phyloP scores from a whole-genome alignment of 2,797 vertebrate species.

The Phoeniculus purpureus region DNA sequence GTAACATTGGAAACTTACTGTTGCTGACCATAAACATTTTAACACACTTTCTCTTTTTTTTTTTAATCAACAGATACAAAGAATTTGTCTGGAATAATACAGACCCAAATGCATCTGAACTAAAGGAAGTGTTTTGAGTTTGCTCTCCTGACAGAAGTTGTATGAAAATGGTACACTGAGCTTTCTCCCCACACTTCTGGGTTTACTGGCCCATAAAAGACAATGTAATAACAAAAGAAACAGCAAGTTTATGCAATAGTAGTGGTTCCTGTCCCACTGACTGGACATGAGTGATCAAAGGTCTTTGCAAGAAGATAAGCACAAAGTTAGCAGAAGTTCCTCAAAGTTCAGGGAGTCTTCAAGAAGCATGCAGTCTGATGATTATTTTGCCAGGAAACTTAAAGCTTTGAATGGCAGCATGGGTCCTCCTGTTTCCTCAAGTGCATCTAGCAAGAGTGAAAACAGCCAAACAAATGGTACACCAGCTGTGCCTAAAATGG shows the following conservation, averaged over 20 bases:
- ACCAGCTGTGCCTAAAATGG: constrained; percentile 97
- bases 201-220: constrained; percentile 49
- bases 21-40: not conserved
- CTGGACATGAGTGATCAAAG: constrained; percentile 89
- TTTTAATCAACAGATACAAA: constrained; percentile 58
- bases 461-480: constrained; percentile 86
- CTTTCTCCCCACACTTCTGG: constrained; percentile 4
- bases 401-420: constrained; percentile 90
- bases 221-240: constrained; percentile 77
- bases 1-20: not conserved
- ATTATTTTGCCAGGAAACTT: constrained; percentile 92
- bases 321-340: constrained; percentile 82
- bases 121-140: not conserved
- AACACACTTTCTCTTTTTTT: not conserved
- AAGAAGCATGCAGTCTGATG: constrained; percentile 93
- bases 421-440: constrained; percentile 84
- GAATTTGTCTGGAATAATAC: not conserved
- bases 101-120: not conserved
- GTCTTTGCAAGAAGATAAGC: constrained; percentile 84
- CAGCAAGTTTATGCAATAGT: constrained; percentile 71
- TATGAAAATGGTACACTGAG: constrained; percentile 29
- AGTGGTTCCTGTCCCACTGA: constrained; percentile 49
- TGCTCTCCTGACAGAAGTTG: not conserved
- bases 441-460: constrained; percentile 82
- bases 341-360: constrained; percentile 84